Base-by-base conservation (phyloP, 1,140 invertebrate genomes). In the Palaemon carinicauda region DNA sequence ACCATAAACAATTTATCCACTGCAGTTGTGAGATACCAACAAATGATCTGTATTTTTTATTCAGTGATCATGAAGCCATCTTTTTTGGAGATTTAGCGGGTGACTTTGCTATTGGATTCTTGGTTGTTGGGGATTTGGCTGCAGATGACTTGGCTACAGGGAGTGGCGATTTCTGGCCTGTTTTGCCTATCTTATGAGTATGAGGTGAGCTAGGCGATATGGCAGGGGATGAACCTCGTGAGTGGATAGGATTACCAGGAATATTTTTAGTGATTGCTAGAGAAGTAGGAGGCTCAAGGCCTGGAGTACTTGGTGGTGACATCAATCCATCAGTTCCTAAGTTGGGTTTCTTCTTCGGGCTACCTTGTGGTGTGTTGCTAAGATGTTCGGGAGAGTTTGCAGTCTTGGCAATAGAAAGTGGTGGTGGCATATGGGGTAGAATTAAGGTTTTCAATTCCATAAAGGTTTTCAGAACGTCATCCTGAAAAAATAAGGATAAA, bases 61-160 rank as follows among this genome's bases (percentile, higher is more conserved):
- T 65, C 53, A n/a, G 82, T 56, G 73, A 86, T 86, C 84, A 86
- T 69, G 84, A 85, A 1, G 60, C 77, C 21, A 29, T 33, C 33
- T 86, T 86, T 50, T 86, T 86, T 21, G 84, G 84, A n/a, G 84
- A 86, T 51, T 71, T 86, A 3, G 84, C 84, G 27, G 84, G 84
- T 3, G 84, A 86, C 31, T 86, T 86, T 12, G 84, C 77, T 7
- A 60, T 29, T 17, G 78, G 52, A 17, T 77, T 53, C 51, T 86
- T 83, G 17, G 73, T 41, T 5, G 41, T 41, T 41, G 41, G 41
- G 12, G 41, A 41, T 52, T 86, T 86, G 15, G 84, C 77, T 5
- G 77, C 65, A 9, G 78, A 65, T n/a, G 84, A 71, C 65, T 86
- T 83, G 3, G 73, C 82, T 7, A 73, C 53, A 75, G 82, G 71